Conservation (phyloP, 1,140 invertebrate species). For the Cephus cinctus region DNA sequence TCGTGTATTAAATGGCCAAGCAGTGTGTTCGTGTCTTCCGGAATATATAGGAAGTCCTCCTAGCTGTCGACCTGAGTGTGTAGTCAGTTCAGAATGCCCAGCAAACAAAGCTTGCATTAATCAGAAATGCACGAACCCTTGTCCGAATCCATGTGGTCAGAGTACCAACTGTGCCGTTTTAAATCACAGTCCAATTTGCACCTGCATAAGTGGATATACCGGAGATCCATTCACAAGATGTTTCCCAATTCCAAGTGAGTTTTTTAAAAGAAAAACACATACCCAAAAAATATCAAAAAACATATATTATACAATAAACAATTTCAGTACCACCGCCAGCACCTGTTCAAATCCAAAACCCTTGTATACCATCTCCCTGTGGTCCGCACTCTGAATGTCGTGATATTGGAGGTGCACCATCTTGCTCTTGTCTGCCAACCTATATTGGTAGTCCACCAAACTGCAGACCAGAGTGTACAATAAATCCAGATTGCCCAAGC, state of each 20-base stretch:
- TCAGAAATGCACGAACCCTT: slow-evolving; percentile 56
- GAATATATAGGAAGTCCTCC: slow-evolving; percentile 56
- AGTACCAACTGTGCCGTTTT: slow-evolving; percentile 48
- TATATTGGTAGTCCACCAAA: slow-evolving; percentile 71
- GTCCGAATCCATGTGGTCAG: slow-evolving; percentile 55
- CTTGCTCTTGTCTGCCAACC: slow-evolving; percentile 66
- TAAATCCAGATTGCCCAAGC: slow-evolving; percentile 68
- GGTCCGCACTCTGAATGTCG: slow-evolving; percentile 54
- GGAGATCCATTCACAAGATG: slow-evolving; percentile 59
- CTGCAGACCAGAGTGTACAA: slow-evolving; percentile 72
- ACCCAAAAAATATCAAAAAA: too few relatives aligned
- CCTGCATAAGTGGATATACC: slow-evolving; percentile 53
- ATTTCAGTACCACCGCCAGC: slow-evolving; percentile 37
- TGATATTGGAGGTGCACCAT: slow-evolving; percentile 37
- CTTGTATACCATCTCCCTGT: slow-evolving; percentile 54
- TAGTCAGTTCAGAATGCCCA: slow-evolving; percentile 54
- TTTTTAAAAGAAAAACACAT: too few relatives aligned
- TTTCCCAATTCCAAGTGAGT: slow-evolving; percentile 58
- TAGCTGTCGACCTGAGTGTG: slow-evolving; percentile 53
- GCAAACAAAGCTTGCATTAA: slow-evolving; percentile 52
- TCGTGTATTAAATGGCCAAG: slow-evolving; percentile 60
- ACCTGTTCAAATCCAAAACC: slow-evolving; percentile 41
- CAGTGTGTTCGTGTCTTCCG: slow-evolving; percentile 65
- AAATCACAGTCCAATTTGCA: slow-evolving; percentile 54
- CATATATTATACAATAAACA: too few relatives aligned